Percentiles rank a stretch among this genome's conserved stretches.
Conservation (phyloP, 2,888 invertebrate species). For the Apocheima hispidaria region DNA sequence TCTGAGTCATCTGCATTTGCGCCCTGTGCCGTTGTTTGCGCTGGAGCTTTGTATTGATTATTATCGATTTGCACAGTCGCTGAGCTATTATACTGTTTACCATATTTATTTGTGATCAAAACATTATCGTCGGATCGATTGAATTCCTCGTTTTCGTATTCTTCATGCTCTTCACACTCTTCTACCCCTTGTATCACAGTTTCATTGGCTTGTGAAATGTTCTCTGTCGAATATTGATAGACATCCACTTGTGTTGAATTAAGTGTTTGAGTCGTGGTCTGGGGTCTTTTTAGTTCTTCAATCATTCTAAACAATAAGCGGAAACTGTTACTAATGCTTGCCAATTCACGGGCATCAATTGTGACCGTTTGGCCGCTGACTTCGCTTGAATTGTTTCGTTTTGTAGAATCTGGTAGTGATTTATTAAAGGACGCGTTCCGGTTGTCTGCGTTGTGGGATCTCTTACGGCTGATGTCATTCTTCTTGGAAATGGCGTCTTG, state of each 20-base stretch:
- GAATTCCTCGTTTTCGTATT: constrained; percentile 47
- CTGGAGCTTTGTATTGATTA: not conserved
- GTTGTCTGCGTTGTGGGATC: constrained; percentile 44
- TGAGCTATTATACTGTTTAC: constrained; percentile 40
- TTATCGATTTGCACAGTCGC: constrained; percentile 19
- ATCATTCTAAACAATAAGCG: constrained; percentile 57
- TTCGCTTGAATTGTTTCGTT: constrained; percentile 48
- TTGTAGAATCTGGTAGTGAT: constrained; percentile 62
- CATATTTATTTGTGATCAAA: constrained; percentile 62
- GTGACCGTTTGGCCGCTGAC: constrained; percentile 41
- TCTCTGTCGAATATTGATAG: constrained; percentile 4
- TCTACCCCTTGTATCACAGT: constrained; percentile 27
- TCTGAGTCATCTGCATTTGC: constrained; percentile 34
- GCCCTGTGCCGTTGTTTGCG: not conserved
- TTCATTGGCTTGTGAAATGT: constrained; percentile 5
- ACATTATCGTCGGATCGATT: constrained; percentile 63
- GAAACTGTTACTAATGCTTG: constrained; percentile 60
- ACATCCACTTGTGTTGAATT: not conserved
- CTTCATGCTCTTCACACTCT: constrained; percentile 30
- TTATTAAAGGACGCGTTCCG: constrained; percentile 49
- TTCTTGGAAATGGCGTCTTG: constrained; percentile 47
- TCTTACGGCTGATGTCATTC: constrained; percentile 50
- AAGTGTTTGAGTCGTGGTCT: not conserved
- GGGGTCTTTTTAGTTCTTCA: constrained; percentile 54
- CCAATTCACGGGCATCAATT: constrained; percentile 53